Conservation (phyloP, 2,888 invertebrate species). For the Agelastica alni region DNA sequence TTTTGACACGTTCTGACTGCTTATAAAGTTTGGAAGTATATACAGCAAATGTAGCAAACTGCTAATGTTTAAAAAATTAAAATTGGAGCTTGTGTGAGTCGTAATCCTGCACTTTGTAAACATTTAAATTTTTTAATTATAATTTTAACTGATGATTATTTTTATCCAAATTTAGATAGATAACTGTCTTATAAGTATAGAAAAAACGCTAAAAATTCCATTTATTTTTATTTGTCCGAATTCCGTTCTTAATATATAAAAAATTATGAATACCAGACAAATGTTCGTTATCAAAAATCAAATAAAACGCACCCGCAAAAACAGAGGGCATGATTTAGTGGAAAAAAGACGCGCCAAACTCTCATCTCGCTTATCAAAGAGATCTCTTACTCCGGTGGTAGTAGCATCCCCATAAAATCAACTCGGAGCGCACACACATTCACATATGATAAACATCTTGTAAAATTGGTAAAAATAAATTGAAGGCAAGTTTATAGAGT, state of each 20-base stretch:
- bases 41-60: no score
- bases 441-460: constrained; percentile 39
- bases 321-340: constrained; percentile 4
- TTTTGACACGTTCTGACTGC: no score
- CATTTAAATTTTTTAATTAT: no score
- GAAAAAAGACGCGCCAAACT: constrained; percentile 3
- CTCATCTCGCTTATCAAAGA: constrained; percentile 11
- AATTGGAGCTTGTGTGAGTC: no score
- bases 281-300: constrained; percentile 8
- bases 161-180: no score
- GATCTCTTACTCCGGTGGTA: constrained; percentile 14
- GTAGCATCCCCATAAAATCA: constrained; percentile 17
- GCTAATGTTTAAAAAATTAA: no score
- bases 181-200: no score
- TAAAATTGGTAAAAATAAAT: constrained; percentile 47
- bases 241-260: background rate
- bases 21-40: no score
- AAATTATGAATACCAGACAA: background rate
- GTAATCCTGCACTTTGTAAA: no score
- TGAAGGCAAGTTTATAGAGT: constrained; percentile 54
- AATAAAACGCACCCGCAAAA: constrained; percentile 12
- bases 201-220: background rate
- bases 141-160: no score
- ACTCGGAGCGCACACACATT: constrained; percentile 20
- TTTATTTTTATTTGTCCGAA: background rate